Conservation (phyloP, 1,140 invertebrate species). For the Aricia agestis region DNA sequence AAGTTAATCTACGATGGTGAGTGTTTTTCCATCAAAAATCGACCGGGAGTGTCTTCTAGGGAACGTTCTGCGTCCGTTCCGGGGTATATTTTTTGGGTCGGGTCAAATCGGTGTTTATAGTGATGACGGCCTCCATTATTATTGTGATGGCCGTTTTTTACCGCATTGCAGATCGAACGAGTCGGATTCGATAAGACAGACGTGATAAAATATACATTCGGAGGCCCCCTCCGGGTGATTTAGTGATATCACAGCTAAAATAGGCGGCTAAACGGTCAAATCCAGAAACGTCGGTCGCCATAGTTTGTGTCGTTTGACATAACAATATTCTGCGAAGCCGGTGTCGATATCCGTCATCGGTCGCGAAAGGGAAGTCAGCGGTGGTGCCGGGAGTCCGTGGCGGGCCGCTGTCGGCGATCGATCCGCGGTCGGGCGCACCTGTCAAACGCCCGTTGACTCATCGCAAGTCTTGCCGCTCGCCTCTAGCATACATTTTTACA, state of each 20-base stretch:
- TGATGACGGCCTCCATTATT: conserved; percentile 76
- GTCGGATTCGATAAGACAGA: conserved; percentile 33
- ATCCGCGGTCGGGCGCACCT: conserved; percentile 62
- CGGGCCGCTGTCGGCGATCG: conserved; percentile 48
- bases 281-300: conserved; percentile 62
- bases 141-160: conserved; percentile 75
- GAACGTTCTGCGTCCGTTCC: conserved; percentile 37
- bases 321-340: conserved; percentile 7
- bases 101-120: conserved; percentile 72
- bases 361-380: conserved; percentile 20
- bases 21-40: conserved; percentile 70
- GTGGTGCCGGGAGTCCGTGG: conserved; percentile 32
- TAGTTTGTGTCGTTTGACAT: conserved; percentile 49
- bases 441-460: conserved; percentile 72
- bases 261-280: conserved; percentile 36
- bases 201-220: conserved; percentile 19
- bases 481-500: conserved; percentile 38
- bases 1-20: conserved; percentile 79
- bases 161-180: conserved; percentile 70
- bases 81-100: conserved; percentile 64
- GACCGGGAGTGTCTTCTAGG: conserved; percentile 53
- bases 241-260: conserved; percentile 15
- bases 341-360: conserved; percentile 21
- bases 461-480: conserved; percentile 40
- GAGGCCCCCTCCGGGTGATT: conserved; percentile 6